These are phyloP conservation scores for Poeciliopsis turrubarensis DNA, from an alignment of 2,113 vertebrate species.

Conservation along the genomic window DNA sequence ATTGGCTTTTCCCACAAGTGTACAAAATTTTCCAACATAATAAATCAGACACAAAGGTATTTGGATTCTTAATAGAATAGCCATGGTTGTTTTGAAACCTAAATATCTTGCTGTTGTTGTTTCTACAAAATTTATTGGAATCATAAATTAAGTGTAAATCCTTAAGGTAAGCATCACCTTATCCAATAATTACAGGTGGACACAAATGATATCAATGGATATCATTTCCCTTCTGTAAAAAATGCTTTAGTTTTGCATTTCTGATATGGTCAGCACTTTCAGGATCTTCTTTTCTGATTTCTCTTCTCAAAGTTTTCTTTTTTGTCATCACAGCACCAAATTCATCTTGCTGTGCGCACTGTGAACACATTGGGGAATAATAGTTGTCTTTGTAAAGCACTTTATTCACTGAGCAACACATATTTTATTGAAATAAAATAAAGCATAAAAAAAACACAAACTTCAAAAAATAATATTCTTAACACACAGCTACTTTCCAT, in stretches of 20 bases:
- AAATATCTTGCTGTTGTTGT: too few relatives aligned
- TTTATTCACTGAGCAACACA: not conserved
- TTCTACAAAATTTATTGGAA: not conserved
- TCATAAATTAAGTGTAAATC: not conserved
- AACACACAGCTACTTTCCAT: not conserved
- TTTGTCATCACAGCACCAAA: not conserved
- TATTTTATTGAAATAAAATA: not conserved
- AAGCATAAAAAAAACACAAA: not conserved
- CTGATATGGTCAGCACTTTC: not conserved
- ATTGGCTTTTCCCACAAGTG: too few relatives aligned
- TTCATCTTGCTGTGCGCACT: not conserved
- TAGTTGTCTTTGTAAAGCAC: not conserved
- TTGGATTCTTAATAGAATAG: too few relatives aligned
- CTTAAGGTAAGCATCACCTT: not conserved
- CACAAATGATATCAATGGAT: too few relatives aligned
- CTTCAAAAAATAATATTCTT: not conserved
- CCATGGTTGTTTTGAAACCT: too few relatives aligned
- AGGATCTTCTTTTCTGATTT: not conserved
- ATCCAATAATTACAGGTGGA: not conserved
- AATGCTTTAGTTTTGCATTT: not conserved
- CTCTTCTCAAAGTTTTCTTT: not conserved
- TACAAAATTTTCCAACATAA: too few relatives aligned
- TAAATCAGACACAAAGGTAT: too few relatives aligned
- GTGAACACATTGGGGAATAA: not conserved
- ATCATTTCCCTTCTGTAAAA: too few relatives aligned